A percentile compares a stretch with the other conserved stretches of the same genome.
Conservation (phyloP, 1,140 invertebrate genomes). For the Penaeus vannamei region DNA sequence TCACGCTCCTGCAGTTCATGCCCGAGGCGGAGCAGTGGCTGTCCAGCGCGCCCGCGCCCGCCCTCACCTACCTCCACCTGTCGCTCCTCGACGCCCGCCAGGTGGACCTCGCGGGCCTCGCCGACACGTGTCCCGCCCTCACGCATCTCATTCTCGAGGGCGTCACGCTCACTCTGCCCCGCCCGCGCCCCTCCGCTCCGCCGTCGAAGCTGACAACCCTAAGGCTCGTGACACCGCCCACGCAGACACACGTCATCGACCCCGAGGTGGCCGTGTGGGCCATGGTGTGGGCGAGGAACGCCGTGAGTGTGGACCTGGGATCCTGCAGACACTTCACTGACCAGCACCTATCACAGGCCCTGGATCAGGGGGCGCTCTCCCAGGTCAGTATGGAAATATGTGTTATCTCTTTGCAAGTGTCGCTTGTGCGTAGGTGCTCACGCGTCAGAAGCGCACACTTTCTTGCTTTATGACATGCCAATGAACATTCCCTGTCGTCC, state of each 20-base stretch:
- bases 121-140: conserved; percentile 43
- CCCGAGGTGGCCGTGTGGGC: conserved; percentile 52
- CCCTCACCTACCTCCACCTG: conserved; percentile 56
- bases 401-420: no score
- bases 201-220: conserved; percentile 28
- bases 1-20: conserved; percentile 51
- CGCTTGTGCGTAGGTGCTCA: no score
- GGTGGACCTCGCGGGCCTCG: conserved; percentile 34
- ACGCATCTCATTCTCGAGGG: conserved; percentile 47
- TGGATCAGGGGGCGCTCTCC: conserved; percentile 35
- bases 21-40: conserved; percentile 24
- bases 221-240: conserved; percentile 46
- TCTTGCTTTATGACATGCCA: no score
- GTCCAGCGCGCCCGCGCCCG: background rate
- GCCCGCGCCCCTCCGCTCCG: conserved; percentile 19
- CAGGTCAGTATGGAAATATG: conserved; percentile 25
- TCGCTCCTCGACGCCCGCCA: conserved; percentile 52
- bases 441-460: no score
- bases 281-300: conserved; percentile 35
- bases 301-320: conserved; percentile 36
- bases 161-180: conserved; percentile 38
- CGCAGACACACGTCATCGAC: conserved; percentile 31
- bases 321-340: conserved; percentile 42
- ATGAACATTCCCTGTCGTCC: background rate
- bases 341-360: conserved; percentile 31